Percentiles rank a stretch among this genome's conserved stretches.
Conservation (phyloP, 2,888 invertebrate genomes). For the Drosophila anceps region DNA sequence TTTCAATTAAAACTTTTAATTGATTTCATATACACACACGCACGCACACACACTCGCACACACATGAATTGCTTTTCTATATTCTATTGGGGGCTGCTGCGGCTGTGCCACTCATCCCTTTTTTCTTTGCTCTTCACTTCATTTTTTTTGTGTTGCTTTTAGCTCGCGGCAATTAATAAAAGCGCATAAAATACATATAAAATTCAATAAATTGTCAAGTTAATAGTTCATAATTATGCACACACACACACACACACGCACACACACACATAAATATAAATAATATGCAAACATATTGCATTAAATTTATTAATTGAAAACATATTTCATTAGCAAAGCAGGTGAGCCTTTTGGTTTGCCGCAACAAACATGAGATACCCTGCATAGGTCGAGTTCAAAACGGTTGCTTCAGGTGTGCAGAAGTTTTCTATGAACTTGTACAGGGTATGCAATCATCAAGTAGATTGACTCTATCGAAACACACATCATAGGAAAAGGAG, state of each 20-base stretch:
- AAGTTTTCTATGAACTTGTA: background rate
- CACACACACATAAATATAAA: conserved; percentile 10
- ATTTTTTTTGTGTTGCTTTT: background rate
- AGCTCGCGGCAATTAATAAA: conserved; percentile 43
- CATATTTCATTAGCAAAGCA: conserved; percentile 13
- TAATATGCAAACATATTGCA: conserved; percentile 33
- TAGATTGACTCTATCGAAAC: too few relatives aligned
- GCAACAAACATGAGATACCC: background rate
- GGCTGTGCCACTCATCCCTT: conserved; percentile 8
- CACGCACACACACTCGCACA: conserved; percentile 20
- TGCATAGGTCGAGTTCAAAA: background rate
- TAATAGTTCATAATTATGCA: conserved; percentile 19
- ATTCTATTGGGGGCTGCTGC: background rate
- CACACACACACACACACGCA: background rate
- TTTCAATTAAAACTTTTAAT: conserved; percentile 78
- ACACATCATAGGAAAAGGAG: too few relatives aligned
- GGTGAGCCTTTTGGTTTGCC: background rate
- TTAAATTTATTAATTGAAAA: conserved; percentile 37
- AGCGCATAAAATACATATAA: conserved; percentile 20
- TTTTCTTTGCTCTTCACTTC: background rate
- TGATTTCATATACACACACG: conserved; percentile 61
- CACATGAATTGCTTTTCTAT: background rate
- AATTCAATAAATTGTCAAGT: conserved; percentile 32
- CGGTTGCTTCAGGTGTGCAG: background rate
- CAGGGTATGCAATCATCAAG: background rate